Conservation (phyloP, 2,797 vertebrate genomes). For the Squalus acanthias region DNA sequence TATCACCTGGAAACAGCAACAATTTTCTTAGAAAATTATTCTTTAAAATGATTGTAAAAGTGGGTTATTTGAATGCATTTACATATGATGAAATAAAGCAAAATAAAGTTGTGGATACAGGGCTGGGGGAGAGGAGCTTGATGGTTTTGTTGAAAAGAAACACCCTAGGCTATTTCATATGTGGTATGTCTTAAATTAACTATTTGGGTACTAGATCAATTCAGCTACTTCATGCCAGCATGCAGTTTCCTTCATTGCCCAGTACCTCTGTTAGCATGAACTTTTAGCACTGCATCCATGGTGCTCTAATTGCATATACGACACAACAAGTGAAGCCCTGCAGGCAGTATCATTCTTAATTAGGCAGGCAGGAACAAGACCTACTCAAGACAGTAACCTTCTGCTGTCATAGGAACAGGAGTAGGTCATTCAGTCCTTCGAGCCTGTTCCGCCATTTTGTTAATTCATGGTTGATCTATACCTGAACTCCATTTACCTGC, state of each 20-base stretch:
- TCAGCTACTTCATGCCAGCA: neutral
- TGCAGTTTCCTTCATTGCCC: neutral
- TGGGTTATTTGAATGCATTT: neutral
- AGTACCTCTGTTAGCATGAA: neutral
- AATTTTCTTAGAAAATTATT: constrained; percentile 4
- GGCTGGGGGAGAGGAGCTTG: neutral
- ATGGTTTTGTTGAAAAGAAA: neutral
- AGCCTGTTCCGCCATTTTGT: neutral
- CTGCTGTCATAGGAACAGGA: neutral
- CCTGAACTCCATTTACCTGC: neutral
- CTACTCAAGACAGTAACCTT: too few species aligned
- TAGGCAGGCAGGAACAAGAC: neutral
- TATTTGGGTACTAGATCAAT: neutral
- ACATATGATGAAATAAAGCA: neutral
- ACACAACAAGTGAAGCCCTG: neutral
- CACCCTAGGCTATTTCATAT: neutral
- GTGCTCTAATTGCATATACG: neutral
- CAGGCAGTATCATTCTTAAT: neutral
- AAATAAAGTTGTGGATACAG: neutral
- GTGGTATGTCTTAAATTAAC: neutral
- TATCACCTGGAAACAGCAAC: neutral
- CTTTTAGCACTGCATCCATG: neutral
- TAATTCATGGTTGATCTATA: neutral
- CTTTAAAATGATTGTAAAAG: neutral
- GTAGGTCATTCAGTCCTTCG: neutral